Conservation (phyloP, 2,797 vertebrate genomes). For the Pangasius krempfi region DNA sequence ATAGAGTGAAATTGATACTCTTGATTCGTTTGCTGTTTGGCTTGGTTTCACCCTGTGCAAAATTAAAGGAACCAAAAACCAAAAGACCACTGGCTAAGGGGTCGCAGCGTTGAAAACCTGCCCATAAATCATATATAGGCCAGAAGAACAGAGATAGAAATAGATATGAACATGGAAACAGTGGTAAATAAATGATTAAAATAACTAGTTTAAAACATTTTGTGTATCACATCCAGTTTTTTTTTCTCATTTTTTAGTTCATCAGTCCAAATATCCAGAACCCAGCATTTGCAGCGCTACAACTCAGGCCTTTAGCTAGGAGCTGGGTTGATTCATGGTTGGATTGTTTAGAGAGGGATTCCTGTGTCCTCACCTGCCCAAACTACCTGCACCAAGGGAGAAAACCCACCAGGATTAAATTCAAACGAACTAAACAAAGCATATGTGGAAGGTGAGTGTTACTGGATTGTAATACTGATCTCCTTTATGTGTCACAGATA, state of each 20-base stretch:
- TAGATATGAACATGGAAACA: neutral
- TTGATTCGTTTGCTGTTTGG: neutral
- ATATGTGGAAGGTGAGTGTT: neutral
- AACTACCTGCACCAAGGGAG: neutral
- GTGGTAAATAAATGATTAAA: neutral
- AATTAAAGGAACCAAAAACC: neutral
- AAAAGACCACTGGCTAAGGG: neutral
- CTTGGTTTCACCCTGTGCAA: neutral
- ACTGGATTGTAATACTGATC: slow-evolving; percentile 1
- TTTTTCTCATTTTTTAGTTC: neutral
- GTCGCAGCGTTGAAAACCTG: neutral
- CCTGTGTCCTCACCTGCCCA: neutral
- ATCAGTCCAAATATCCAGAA: neutral
- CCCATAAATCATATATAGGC: neutral
- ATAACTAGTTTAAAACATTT: neutral
- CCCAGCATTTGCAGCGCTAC: neutral
- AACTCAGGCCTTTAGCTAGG: neutral
- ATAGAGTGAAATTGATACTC: neutral
- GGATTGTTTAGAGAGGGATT: neutral
- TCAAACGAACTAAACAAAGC: neutral
- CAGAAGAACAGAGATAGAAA: neutral
- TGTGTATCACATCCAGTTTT: neutral
- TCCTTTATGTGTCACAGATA: neutral
- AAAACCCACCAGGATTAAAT: neutral
- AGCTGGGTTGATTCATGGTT: neutral